phyloP scores from a whole-genome alignment of 2,113 vertebrate genomes.

The Nesospiza acunhae region DNA sequence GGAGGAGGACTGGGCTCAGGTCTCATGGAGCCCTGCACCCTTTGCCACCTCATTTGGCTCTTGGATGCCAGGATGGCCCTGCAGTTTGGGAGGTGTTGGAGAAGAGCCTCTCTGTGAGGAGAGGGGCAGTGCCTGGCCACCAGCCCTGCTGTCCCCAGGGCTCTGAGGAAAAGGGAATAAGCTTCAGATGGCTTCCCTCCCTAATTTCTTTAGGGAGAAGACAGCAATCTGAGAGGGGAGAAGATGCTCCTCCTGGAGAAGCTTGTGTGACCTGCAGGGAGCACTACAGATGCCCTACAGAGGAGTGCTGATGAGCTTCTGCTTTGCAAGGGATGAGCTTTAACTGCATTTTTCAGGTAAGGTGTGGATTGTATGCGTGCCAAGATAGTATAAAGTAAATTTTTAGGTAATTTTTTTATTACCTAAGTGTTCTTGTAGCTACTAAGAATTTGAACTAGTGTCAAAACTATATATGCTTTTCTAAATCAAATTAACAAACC shows the following conservation, averaged over 20 bases:
- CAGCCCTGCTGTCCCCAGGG: background rate
- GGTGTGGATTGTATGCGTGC: background rate
- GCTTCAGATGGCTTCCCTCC: background rate
- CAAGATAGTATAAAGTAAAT: background rate
- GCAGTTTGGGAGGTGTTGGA: background rate
- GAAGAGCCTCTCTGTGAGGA: background rate
- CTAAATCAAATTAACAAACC: background rate
- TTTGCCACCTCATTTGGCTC: background rate
- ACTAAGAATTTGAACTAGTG: background rate
- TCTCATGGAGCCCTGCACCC: background rate
- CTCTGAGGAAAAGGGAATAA: background rate
- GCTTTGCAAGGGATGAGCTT: background rate
- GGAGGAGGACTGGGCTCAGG: no score
- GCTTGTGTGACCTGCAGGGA: background rate
- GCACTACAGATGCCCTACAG: accelerated
- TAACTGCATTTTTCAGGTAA: background rate
- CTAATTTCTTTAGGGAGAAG: background rate
- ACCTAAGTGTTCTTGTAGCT: background rate
- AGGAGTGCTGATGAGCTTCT: background rate
- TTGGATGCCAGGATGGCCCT: background rate
- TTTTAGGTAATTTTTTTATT: background rate
- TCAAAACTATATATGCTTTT: background rate
- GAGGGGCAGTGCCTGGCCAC: background rate
- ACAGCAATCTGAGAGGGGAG: background rate
- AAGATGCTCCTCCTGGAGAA: background rate